A percentile compares a stretch with the other conserved stretches of the same genome.
Evolutionary conservation across 2,113 vertebrate species (phyloP).

Genomic region (Taxidea taxus): DNA sequence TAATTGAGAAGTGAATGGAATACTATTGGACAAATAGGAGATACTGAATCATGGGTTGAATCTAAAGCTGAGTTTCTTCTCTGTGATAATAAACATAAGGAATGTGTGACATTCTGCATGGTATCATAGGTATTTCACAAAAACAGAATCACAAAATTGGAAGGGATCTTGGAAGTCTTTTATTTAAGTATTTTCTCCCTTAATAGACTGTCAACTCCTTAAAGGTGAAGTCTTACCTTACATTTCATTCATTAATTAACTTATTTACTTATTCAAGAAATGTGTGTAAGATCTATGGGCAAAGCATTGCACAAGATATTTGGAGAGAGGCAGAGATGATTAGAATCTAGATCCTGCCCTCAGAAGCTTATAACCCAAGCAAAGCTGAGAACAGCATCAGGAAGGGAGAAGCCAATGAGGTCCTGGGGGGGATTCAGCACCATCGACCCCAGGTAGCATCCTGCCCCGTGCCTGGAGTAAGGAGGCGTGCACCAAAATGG

Average conservation of each 20-base stretch:
- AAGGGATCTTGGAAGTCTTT: neutral
- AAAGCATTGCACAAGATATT: neutral
- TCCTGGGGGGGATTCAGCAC: neutral
- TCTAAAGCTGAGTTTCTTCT: neutral
- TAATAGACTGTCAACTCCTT: neutral
- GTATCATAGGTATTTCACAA: neutral
- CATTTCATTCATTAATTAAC: neutral
- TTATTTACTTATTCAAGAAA: conserved; percentile 18
- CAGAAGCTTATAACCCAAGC: neutral
- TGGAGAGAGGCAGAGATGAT: neutral
- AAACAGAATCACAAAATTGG: conserved; percentile 8
- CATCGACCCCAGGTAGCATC: fast-evolving
- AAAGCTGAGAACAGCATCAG: neutral
- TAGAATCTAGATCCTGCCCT: neutral
- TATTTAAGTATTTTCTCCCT: conserved; percentile 3
- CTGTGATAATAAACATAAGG: neutral
- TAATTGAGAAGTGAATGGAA: conserved; percentile 7
- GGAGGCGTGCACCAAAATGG: neutral
- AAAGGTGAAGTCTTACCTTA: neutral
- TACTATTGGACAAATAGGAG: neutral
- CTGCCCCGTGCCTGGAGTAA: neutral
- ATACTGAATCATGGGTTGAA: neutral
- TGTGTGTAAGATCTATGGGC: neutral
- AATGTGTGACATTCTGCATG: neutral
- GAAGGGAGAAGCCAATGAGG: neutral